Base-by-base conservation (phyloP, 2,888 invertebrate genomes). In the Adineta ricciae region DNA sequence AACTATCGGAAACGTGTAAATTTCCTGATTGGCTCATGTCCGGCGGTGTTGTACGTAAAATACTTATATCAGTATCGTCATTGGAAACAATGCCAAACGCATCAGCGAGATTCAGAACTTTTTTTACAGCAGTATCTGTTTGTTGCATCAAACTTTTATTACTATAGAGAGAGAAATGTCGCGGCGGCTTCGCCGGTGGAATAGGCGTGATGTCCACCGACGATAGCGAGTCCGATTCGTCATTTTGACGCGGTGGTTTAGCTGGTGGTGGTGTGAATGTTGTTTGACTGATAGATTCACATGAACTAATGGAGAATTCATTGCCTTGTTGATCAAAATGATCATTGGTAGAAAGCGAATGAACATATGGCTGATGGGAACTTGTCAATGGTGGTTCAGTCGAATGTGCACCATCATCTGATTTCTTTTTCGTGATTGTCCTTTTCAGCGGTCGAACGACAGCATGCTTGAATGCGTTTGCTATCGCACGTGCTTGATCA, bases 61-160 rank as follows among this genome's bases (percentile, higher is more conserved):
- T 41, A 78, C 9, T 41, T 9, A 41, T 41, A 41, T 78, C 78
- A 78, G 24, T 24, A 78, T 41, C 78, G 41, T 78, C 24, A 11
- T 38, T 41, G 9, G 78, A 4, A n/a, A 78, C 41, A 24, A 78
- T 41, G n/a, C 78, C 78, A 19, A 78, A 78, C n/a, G 78, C 41
- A 78, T 78, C 78, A 78, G 41, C 78, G n/a, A 78, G 21, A 78
- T 78, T 78, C n/a, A 78, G 41, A 41, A 78, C 78, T 78, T 78
- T 78, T 78, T 78, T 78, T 36, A 78, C 78, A 24, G 24, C 78
- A 78, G 38, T n/a, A 78, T 78, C 78, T n/a, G 78, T 78, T 78
- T 78, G 78, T 78, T 78, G 78, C n/a, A 78, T 38, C 9, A 78
- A 9, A 46, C 46, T 46, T 46, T 46, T 46, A 46, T 46, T 9